Evolutionary conservation across 2,113 vertebrate species (phyloP), one percentile per base, ranked within the genome.

Genomic region (Morone saxatilis): DNA sequence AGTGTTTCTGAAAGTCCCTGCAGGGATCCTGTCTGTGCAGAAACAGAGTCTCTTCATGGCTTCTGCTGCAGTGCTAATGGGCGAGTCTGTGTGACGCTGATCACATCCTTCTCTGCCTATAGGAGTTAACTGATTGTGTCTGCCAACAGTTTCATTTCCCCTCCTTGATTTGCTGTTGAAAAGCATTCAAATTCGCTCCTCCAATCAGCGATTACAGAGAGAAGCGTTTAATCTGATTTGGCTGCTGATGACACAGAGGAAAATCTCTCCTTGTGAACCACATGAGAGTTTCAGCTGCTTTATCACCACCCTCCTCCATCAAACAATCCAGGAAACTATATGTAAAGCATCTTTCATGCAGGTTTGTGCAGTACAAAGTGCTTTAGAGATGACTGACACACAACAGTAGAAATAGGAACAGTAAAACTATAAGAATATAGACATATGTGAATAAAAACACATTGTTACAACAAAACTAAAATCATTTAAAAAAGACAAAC

Each of bases 91-190:
- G 68, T 36, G 70, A 56, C n/a, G 54, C 50, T 51, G 45, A 80
- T 85, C 69, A 54, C 74, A 53, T 75, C 78, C 41, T 47, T 51
- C 56, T 47, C 38, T 56, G 63, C 25, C 70, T 53, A 0, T 4
- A 17, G 11, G 13, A 68, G 61, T 54, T 83, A 57, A 83, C 40
- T 60, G 73, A 75, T 66, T 78, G 61, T 43, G 68, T 67, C 81
- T 67, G 54, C 76, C 74, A 66, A 63, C 76, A 59, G 57, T 83
- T 60, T 47, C 71, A 47, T 62, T 25, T 22, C 7, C 13, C 19
- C 8, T 31, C 40, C 76, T 78, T 84, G 66, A 90, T 86, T 90
- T 79, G 51, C 69, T 43, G 69, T 40, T 81, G 75, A 86, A 80
- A 63, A 16, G 25, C 45, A 19, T 89, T 86, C 80, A 87, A 48